A percentile compares a stretch with the other conserved stretches of the same genome.
Conservation (phyloP, 2,113 vertebrate species). For the Pedetes capensis region DNA sequence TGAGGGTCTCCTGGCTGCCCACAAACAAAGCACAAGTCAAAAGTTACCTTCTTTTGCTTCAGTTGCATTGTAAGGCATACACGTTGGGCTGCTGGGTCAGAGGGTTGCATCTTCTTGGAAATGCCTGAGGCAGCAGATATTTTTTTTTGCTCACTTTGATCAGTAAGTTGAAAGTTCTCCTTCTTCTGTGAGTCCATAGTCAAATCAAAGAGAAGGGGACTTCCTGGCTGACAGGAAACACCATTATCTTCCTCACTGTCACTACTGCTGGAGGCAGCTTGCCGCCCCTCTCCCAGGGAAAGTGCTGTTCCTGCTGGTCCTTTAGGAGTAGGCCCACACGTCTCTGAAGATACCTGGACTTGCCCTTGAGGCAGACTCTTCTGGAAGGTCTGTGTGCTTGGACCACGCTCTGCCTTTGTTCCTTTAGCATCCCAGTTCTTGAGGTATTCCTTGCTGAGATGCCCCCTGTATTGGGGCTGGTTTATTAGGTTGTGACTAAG, state of each 20-base stretch:
- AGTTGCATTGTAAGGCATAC: slow-evolving; percentile 86
- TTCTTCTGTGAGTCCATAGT: slow-evolving; percentile 56
- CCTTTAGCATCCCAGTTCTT: slow-evolving; percentile 22
- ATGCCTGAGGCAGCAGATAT: slow-evolving; percentile 80
- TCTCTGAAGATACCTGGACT: rapidly evolving
- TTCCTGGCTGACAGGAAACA: slow-evolving; percentile 59
- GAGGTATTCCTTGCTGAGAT: neutral
- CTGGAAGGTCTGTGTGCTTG: neutral
- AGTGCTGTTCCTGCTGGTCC: neutral
- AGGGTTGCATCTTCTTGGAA: slow-evolving; percentile 57
- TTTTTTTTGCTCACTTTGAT: slow-evolving; percentile 75
- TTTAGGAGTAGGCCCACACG: rapidly evolving
- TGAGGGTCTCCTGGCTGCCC: neutral
- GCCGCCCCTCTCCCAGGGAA: neutral
- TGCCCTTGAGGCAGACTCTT: rapidly evolving
- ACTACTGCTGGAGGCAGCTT: neutral
- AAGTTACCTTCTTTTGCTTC: slow-evolving; percentile 91
- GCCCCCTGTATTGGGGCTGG: neutral
- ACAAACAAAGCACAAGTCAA: neutral
- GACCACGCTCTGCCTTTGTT: neutral
- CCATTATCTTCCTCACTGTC: slow-evolving; percentile 72
- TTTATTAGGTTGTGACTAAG: neutral
- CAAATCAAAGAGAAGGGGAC: slow-evolving; percentile 71
- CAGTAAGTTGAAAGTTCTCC: slow-evolving; percentile 26
- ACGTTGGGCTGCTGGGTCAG: slow-evolving; percentile 74